These are phyloP conservation scores for Sphyrna mokarran DNA, from an alignment of 2,113 vertebrate species.

Conservation along the genomic window DNA sequence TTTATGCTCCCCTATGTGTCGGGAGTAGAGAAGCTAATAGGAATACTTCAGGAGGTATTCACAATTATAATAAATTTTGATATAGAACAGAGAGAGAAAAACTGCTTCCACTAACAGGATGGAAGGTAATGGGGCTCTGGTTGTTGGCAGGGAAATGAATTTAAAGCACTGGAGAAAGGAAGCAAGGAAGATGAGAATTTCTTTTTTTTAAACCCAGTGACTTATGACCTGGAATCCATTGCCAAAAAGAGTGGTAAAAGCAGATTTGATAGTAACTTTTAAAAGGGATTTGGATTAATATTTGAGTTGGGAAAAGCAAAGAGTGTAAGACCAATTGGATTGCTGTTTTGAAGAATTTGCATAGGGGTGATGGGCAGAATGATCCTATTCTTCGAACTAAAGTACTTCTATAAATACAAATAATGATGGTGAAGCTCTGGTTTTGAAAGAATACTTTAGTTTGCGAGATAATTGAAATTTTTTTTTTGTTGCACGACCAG, in stretches of 20 bases:
- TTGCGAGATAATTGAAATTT: neutral
- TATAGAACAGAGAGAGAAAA: neutral
- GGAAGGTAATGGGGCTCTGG: neutral
- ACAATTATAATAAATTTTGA: neutral
- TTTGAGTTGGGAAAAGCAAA: neutral
- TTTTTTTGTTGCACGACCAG: slow-evolving; percentile 48
- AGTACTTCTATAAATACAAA: neutral
- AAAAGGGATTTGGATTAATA: neutral
- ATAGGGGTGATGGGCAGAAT: neutral
- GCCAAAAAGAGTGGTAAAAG: neutral
- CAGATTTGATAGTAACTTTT: neutral
- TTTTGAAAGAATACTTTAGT: neutral
- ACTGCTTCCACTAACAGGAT: neutral
- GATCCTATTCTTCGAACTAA: neutral
- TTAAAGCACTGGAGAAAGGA: neutral
- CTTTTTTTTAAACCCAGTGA: neutral
- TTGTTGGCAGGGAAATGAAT: neutral
- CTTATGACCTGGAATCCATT: neutral
- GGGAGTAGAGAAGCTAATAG: no score
- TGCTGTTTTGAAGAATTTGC: neutral
- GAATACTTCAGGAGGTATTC: neutral
- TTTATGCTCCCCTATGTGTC: neutral
- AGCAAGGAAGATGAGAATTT: neutral
- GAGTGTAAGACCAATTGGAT: neutral
- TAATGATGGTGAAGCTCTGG: neutral